Evolutionary conservation across 2,113 vertebrate species (phyloP).

Genomic region (Spheniscus mendiculus): DNA sequence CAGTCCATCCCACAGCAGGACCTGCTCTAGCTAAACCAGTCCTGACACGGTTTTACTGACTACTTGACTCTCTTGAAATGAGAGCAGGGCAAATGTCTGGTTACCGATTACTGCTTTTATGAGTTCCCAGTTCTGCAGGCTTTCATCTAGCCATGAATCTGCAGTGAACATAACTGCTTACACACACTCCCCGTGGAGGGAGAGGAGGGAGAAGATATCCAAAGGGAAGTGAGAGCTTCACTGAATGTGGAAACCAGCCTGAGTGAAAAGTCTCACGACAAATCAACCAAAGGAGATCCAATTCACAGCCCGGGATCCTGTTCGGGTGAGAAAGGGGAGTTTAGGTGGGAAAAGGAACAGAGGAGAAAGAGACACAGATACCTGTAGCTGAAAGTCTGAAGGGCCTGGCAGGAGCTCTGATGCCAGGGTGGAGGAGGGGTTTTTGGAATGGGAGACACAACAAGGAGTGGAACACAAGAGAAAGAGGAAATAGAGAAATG

Average conservation of each 20-base stretch:
- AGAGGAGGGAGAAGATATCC: background rate
- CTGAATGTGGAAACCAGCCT: background rate
- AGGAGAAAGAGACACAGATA: background rate
- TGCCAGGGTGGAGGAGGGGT: background rate
- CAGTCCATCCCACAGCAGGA: background rate
- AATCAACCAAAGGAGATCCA: background rate
- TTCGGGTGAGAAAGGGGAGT: background rate
- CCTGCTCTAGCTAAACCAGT: background rate
- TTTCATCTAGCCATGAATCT: background rate
- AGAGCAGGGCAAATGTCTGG: background rate
- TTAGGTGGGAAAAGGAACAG: background rate
- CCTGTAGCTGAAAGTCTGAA: background rate
- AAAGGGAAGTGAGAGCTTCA: background rate
- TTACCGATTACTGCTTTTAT: background rate
- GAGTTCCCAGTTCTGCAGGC: background rate
- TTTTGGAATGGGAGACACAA: background rate
- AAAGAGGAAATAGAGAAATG: background rate
- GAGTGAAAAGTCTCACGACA: background rate
- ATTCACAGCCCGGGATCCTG: background rate
- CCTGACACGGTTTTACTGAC: background rate
- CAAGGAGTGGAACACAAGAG: background rate
- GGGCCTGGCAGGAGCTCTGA: background rate
- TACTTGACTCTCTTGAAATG: background rate
- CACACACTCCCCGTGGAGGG: background rate
- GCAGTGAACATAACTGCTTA: background rate